A percentile compares a stretch with the other conserved stretches of the same genome.
phyloP scores from a whole-genome alignment of 2,797 vertebrate genomes.

The Botia almorhae region DNA sequence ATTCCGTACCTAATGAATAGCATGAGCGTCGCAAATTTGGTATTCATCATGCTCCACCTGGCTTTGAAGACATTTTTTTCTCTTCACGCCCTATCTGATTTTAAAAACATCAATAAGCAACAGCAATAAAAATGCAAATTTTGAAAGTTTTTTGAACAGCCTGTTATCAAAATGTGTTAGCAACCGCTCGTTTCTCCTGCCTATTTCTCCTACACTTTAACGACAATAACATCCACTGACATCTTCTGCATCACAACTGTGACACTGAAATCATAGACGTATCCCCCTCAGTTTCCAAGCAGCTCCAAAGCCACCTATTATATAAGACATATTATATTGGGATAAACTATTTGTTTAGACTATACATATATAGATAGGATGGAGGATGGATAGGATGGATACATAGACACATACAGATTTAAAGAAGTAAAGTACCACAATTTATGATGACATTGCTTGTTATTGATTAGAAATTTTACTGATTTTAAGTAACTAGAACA shows the following conservation, averaged over 20 bases:
- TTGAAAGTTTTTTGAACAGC: constrained; percentile 33
- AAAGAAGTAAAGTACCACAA: neutral
- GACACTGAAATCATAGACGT: constrained; percentile 1
- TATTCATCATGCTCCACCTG: constrained; percentile 27
- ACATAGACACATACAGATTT: too few relatives aligned
- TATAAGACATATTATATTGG: too few relatives aligned
- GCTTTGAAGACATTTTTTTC: constrained; percentile 32
- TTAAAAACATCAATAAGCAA: constrained; percentile 58
- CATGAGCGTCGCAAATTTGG: constrained; percentile 22
- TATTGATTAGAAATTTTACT: neutral
- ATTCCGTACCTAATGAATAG: constrained; percentile 35
- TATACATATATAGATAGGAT: too few relatives aligned
- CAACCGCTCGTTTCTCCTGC: constrained; percentile 56
- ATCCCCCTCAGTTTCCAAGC: neutral
- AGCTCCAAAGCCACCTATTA: neutral
- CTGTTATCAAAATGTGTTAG: constrained; percentile 57
- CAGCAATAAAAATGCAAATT: constrained; percentile 76
- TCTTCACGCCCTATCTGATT: constrained; percentile 19
- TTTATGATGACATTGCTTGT: neutral
- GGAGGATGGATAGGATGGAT: too few relatives aligned
- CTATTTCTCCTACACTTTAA: constrained; percentile 62
- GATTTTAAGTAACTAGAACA: too few relatives aligned
- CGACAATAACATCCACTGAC: constrained; percentile 55
- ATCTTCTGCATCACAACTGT: constrained; percentile 19
- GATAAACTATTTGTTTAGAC: too few relatives aligned